Conservation (phyloP, 2,113 vertebrate genomes). For the Oncorhynchus masou region DNA sequence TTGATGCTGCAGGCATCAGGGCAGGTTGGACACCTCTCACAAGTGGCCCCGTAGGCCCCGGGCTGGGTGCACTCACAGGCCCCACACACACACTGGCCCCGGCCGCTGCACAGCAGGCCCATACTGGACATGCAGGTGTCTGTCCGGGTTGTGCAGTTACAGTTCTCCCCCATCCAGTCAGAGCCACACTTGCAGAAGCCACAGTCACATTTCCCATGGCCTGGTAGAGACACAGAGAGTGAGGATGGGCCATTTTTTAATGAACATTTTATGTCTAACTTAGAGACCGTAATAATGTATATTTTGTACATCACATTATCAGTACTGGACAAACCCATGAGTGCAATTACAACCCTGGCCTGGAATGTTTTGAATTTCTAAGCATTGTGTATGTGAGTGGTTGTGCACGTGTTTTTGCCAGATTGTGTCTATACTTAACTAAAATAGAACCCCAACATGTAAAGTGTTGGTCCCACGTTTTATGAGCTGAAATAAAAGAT, state of each 20-base stretch:
- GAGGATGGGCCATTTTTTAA: not conserved
- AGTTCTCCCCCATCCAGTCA: constrained; percentile 88
- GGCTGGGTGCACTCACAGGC: constrained; percentile 87
- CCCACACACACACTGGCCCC: constrained; percentile 85
- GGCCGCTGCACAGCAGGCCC: constrained; percentile 85
- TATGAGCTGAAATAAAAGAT: not conserved
- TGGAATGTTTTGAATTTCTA: not conserved
- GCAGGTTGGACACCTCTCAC: constrained; percentile 95
- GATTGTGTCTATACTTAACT: not conserved
- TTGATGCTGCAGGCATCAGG: constrained; percentile 91
- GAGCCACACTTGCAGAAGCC: constrained; percentile 85
- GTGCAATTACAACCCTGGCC: not conserved
- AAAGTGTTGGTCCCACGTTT: not conserved
- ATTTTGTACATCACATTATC: not conserved
- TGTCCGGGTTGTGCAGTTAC: constrained; percentile 85
- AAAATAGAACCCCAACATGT: not conserved
- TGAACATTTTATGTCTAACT: not conserved
- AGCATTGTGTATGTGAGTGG: not conserved
- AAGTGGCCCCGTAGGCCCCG: constrained; percentile 87
- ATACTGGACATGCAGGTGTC: constrained; percentile 86
- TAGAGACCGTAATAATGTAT: not conserved
- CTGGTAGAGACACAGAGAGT: constrained; percentile 59
- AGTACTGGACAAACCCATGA: not conserved
- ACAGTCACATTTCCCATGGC: constrained; percentile 86
- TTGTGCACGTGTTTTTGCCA: not conserved